phyloP scores from a whole-genome alignment of 1,140 invertebrate genomes.

The Anoplolepis gracilipes region DNA sequence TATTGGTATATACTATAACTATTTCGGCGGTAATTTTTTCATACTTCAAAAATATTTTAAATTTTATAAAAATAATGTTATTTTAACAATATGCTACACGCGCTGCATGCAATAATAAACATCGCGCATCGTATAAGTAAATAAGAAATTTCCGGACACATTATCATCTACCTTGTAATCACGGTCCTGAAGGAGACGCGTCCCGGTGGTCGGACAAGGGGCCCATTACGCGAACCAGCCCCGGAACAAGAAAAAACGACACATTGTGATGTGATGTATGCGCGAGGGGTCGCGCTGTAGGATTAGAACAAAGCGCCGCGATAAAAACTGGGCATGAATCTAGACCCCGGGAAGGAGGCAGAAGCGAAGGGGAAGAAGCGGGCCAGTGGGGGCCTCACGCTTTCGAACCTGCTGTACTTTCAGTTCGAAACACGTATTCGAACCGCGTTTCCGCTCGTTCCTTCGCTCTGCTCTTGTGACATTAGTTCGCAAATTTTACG shows the following conservation, averaged over 20 bases:
- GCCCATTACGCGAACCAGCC: constrained; percentile 69
- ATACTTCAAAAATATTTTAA: neutral
- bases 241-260: constrained; percentile 83
- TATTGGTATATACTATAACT: neutral
- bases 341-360: constrained; percentile 70
- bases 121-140: neutral
- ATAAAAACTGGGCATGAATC: constrained; percentile 84
- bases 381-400: constrained; percentile 68
- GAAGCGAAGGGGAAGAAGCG: constrained; percentile 57
- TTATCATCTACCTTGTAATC: neutral
- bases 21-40: neutral
- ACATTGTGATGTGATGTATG: constrained; percentile 82
- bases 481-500: constrained; percentile 12
- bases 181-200: constrained; percentile 57
- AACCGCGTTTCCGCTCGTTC: constrained; percentile 63
- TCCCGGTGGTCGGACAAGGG: constrained; percentile 64
- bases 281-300: constrained; percentile 76
- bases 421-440: constrained; percentile 72
- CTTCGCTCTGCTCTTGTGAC: constrained; percentile 43
- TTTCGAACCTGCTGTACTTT: constrained; percentile 69
- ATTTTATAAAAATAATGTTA: neutral
- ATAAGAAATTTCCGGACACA: neutral
- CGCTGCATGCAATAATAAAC: neutral
- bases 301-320: constrained; percentile 83
- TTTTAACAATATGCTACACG: neutral